These are phyloP conservation scores for Peromyscus nudipes DNA, from an alignment of 2,797 vertebrate species.

Conservation along the genomic window DNA sequence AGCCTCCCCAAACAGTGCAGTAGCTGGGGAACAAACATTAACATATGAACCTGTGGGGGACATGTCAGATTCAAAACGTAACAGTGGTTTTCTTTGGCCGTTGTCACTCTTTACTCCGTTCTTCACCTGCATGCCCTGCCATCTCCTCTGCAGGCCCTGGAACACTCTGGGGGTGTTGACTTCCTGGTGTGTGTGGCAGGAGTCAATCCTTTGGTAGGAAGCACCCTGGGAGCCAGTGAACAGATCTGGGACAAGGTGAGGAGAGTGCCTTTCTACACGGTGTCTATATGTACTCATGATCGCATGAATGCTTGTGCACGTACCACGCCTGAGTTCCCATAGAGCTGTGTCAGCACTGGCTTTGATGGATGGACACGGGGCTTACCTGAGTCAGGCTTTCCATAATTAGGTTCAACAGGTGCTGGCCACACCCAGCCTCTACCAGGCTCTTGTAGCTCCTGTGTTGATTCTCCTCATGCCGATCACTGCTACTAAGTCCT, in stretches of 20 bases:
- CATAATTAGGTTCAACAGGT: background rate
- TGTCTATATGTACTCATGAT: too few relatives aligned
- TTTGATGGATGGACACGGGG: background rate
- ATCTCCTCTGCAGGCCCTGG: constrained; percentile 87
- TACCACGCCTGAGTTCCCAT: background rate
- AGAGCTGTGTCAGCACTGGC: background rate
- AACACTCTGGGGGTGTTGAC: constrained; percentile 91
- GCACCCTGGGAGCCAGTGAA: constrained; percentile 89
- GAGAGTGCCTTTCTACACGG: background rate
- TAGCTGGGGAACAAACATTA: background rate
- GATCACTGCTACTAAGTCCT: background rate
- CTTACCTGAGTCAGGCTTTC: background rate
- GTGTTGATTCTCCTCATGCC: background rate
- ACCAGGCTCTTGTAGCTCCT: background rate
- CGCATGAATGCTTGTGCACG: fast-evolving
- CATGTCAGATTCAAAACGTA: background rate
- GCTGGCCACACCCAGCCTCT: background rate
- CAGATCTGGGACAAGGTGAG: constrained; percentile 92
- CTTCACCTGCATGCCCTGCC: background rate
- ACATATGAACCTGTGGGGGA: background rate
- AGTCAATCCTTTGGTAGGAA: constrained; percentile 92
- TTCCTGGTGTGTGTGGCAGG: constrained; percentile 93
- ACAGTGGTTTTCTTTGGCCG: background rate
- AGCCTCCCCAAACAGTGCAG: background rate
- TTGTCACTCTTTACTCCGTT: background rate